A percentile compares a stretch with the other conserved stretches of the same genome.
These are phyloP conservation scores for Isoperla grammatica DNA, from an alignment of 2,888 invertebrate species.

Conservation along the genomic window DNA sequence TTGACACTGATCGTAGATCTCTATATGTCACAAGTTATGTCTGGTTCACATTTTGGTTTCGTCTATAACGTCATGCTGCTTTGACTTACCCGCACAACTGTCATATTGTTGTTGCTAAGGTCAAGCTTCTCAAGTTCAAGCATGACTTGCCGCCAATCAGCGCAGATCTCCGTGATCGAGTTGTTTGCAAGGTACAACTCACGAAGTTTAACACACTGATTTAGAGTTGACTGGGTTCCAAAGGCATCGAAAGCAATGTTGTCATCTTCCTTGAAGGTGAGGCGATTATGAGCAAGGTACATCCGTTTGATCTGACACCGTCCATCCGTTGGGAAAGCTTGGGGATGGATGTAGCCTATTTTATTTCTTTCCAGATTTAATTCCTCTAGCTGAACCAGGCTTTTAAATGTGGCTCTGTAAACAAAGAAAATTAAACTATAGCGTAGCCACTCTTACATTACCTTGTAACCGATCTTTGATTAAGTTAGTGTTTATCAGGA, in stretches of 20 bases:
- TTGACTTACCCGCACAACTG: conserved; percentile 48
- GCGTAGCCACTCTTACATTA: no score
- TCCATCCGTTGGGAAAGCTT: conserved; percentile 50
- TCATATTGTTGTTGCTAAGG: conserved; percentile 56
- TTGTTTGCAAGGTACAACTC: conserved; percentile 59
- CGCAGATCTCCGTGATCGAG: conserved; percentile 53
- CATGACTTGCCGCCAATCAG: conserved; percentile 59
- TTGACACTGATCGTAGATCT: no score
- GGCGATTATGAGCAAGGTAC: conserved; percentile 50
- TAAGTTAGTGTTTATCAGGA: no score
- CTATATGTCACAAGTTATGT: no score
- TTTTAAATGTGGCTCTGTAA: conserved; percentile 39
- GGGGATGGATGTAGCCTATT: conserved; percentile 40
- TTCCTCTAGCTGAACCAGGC: conserved; percentile 18
- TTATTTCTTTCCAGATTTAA: conserved; percentile 47
- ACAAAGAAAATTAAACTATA: no score
- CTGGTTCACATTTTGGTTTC: no score
- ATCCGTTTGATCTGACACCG: conserved; percentile 46
- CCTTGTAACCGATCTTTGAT: no score
- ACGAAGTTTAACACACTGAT: conserved; percentile 48
- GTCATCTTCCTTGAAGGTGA: no score
- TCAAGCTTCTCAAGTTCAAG: conserved; percentile 55
- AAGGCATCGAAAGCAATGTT: conserved; percentile 37
- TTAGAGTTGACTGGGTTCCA: conserved; percentile 53
- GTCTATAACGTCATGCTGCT: no score